Conservation (phyloP, 2,888 invertebrate genomes). For the Ptilodon capucinus region DNA sequence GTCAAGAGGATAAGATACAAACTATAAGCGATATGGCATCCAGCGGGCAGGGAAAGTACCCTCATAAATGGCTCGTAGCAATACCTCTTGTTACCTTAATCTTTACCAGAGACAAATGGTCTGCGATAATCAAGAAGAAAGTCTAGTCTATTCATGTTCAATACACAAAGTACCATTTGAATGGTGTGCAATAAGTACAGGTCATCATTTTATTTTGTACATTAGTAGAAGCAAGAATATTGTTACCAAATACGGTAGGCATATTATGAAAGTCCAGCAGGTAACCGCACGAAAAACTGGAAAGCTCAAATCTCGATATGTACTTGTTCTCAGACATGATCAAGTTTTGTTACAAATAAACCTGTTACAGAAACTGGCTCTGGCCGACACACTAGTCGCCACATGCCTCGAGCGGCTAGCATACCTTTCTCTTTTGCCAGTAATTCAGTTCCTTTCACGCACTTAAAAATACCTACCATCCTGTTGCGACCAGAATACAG, state of each 20-base stretch:
- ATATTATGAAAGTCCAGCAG: background rate
- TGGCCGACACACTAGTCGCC: conserved; percentile 19
- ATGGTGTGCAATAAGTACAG: too few relatives aligned
- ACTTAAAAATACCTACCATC: conserved; percentile 47
- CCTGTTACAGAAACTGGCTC: conserved; percentile 44
- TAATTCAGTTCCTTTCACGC: conserved; percentile 60
- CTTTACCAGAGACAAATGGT: too few relatives aligned
- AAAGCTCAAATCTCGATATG: background rate
- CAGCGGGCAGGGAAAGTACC: too few relatives aligned
- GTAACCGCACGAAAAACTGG: background rate
- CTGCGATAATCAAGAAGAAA: too few relatives aligned
- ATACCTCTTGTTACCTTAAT: too few relatives aligned
- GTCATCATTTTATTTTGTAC: too few relatives aligned
- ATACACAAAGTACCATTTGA: too few relatives aligned
- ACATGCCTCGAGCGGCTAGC: conserved; percentile 34
- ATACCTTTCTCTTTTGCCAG: conserved; percentile 68
- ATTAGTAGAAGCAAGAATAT: too few relatives aligned
- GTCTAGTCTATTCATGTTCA: too few relatives aligned
- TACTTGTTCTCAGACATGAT: background rate
- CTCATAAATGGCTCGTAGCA: too few relatives aligned
- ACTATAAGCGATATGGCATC: too few relatives aligned
- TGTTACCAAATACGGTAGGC: background rate
- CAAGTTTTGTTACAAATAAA: conserved; percentile 32
- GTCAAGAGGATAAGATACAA: too few relatives aligned
- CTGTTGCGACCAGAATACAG: conserved; percentile 35